Base-by-base conservation (phyloP, 2,888 invertebrate genomes). In the Sinopyrophorus schimmeli region DNA sequence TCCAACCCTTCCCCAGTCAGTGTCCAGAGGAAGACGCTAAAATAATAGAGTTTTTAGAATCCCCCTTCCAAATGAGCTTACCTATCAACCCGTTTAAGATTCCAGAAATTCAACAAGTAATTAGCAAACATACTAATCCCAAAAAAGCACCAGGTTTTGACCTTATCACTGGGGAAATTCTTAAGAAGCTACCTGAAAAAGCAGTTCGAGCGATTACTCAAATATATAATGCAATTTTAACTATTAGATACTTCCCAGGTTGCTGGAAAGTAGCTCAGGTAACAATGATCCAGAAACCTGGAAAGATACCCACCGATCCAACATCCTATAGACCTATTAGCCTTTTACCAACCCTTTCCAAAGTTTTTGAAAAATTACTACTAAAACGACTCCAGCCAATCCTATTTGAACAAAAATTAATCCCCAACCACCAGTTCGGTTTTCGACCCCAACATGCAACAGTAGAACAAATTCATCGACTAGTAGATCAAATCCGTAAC, bases 1-100 rank as follows among this genome's bases (percentile, higher is more conserved):
- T 34, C 10, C 16, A 17, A 32, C 18, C 20, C 21, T 34, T 31
- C 17, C 17, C 31, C 2, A 17, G 16, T 31, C 17, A 31, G 10
- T 10, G 7, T 10, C 31, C 16, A 31, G 16, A 17, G 6, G 17
- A 31, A 31, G 17, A 31, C 16, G 18, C 23, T n/a, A 12, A 37
- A 26, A 37, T 37, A n/a, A 14, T 21, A 12, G 4, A 26, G 9
- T 39, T 39, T 18, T 11, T 39, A n/a, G 9, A 39, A 5, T 27
- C 39, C 4, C 27, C 27, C 1, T 27, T 37, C 17, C 24, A 37
- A 37, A 37, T 37, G 37, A 26, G 26, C 16, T 10, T 37, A 23
- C 24, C 23, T 6, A 12, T 37, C 10, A 38, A 38, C 23, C 15
- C 10, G n/a, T n/a, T n/a, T n/a, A n/a, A n/a, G n/a, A n/a, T n/a